Conservation (phyloP, 2,797 vertebrate genomes). For the Odontamblyopus lacepedii region DNA sequence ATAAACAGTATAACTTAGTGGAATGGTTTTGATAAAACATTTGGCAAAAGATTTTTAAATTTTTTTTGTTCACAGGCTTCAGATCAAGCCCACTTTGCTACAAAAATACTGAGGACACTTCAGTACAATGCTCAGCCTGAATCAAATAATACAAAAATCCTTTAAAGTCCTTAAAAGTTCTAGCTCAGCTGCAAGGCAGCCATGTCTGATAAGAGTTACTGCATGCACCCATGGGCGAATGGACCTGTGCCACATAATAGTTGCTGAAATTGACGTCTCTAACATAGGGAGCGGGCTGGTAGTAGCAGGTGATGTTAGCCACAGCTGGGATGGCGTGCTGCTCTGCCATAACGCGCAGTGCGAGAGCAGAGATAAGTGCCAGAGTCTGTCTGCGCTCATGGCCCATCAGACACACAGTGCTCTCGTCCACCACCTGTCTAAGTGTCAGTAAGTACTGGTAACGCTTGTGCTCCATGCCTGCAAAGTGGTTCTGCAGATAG, state of each 20-base stretch:
- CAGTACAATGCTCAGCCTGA: slow-evolving; percentile 34
- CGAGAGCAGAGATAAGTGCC: slow-evolving; percentile 89
- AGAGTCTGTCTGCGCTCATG: slow-evolving; percentile 93
- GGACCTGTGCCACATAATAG: slow-evolving; percentile 90
- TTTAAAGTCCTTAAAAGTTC: slow-evolving; percentile 6
- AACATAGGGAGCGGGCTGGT: slow-evolving; percentile 87
- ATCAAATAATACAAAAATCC: slow-evolving; percentile 25
- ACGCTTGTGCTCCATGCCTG: slow-evolving; percentile 87
- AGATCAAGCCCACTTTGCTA: slow-evolving; percentile 50
- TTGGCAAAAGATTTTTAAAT: slow-evolving; percentile 43
- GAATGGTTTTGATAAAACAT: slow-evolving; percentile 49
- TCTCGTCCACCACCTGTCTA: slow-evolving; percentile 91
- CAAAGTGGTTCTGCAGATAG: slow-evolving; percentile 94
- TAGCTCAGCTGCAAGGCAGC: slow-evolving; percentile 89
- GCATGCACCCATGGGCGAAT: slow-evolving; percentile 74
- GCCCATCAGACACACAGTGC: slow-evolving; percentile 96
- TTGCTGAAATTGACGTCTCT: slow-evolving; percentile 87
- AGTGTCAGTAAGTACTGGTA: slow-evolving; percentile 92
- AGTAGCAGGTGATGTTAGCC: slow-evolving; percentile 89
- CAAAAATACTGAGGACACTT: slow-evolving; percentile 29
- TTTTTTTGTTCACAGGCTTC: slow-evolving; percentile 27
- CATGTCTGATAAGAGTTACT: slow-evolving; percentile 90
- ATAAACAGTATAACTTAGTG: slow-evolving; percentile 69
- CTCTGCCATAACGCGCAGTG: slow-evolving; percentile 86
- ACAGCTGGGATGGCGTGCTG: slow-evolving; percentile 87